These are phyloP conservation scores for Phoxinus dragarum DNA, from an alignment of 2,797 vertebrate species.

Conservation along the genomic window DNA sequence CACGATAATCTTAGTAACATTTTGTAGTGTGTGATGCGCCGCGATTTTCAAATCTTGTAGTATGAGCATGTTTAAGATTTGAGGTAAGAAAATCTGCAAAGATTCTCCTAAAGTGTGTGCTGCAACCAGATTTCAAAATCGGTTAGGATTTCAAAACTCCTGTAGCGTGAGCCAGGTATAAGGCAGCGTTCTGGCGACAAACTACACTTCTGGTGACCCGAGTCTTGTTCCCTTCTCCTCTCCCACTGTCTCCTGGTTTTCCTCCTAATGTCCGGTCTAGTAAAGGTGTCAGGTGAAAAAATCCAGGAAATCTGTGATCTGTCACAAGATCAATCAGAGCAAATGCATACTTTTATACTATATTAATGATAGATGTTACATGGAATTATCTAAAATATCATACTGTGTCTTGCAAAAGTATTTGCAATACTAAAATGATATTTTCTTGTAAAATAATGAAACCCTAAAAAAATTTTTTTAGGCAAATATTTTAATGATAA, in stretches of 20 bases:
- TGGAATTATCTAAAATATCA: background rate
- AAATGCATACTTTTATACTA: background rate
- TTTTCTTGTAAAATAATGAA: background rate
- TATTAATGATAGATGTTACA: background rate
- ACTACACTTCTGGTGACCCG: no score
- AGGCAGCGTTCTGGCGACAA: background rate
- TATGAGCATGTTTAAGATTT: no score
- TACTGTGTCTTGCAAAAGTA: background rate
- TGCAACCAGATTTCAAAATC: no score
- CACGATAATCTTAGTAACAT: no score
- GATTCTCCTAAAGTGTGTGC: no score
- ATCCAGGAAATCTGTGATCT: background rate
- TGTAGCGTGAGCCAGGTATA: background rate
- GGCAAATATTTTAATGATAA: no score
- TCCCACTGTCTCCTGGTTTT: background rate
- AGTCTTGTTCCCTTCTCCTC: background rate
- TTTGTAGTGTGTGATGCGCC: no score
- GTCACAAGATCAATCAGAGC: background rate
- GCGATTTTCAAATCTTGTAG: no score
- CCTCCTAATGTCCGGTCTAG: background rate
- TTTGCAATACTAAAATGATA: no score
- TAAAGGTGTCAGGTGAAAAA: background rate
- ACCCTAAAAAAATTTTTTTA: background rate
- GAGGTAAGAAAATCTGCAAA: no score
- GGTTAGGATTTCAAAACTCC: no score